These are phyloP conservation scores for Corythornis cristatus DNA, from an alignment of 2,113 vertebrate species.

Conservation along the genomic window DNA sequence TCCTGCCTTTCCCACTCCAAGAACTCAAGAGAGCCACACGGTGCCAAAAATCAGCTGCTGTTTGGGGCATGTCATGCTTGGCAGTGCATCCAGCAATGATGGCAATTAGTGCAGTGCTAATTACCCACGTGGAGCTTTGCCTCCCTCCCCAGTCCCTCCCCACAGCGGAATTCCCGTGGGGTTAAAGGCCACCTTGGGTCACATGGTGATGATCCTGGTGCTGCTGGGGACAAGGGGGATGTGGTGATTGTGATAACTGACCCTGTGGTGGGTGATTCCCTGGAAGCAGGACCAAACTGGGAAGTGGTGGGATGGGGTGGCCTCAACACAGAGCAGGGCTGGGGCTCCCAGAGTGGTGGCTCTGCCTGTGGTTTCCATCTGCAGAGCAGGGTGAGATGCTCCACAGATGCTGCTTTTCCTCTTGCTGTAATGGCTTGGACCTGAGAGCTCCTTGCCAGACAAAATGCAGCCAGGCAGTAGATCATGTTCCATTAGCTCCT, in stretches of 20 bases:
- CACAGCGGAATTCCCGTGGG: rapidly evolving
- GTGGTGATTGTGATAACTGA: rapidly evolving
- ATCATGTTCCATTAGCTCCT: background rate
- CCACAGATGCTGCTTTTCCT: background rate
- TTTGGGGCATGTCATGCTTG: background rate
- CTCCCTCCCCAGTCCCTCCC: background rate
- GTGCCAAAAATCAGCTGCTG: constrained; percentile 8
- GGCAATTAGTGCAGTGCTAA: constrained; percentile 41
- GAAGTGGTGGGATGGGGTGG: background rate
- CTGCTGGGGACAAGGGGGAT: background rate
- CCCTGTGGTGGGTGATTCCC: rapidly evolving
- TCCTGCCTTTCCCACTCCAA: background rate
- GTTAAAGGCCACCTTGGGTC: background rate
- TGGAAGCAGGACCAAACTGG: rapidly evolving
- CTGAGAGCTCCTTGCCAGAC: background rate
- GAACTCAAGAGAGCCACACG: background rate
- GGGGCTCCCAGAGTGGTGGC: rapidly evolving
- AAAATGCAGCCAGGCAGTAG: background rate
- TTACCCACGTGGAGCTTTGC: background rate
- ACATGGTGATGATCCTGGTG: rapidly evolving
- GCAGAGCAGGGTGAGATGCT: background rate
- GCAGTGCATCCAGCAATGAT: background rate
- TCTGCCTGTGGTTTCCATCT: rapidly evolving
- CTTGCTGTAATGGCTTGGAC: background rate
- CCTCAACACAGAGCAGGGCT: background rate